phyloP scores from a whole-genome alignment of 2,888 invertebrate species.

The Hemaris fuciformis region DNA sequence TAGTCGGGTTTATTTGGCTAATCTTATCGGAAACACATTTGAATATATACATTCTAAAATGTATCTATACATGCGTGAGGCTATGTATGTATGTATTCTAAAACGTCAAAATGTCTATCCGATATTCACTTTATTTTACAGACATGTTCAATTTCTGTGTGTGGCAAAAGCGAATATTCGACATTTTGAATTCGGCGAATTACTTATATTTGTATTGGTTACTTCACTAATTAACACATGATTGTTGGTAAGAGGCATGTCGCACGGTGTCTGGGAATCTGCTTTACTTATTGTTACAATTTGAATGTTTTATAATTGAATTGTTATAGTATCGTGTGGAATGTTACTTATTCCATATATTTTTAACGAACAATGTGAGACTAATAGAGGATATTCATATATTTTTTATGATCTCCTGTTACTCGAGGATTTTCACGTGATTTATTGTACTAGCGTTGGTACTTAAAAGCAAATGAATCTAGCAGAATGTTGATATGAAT shows the following conservation, averaged over 20 bases:
- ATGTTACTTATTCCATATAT: not conserved
- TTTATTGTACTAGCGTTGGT: not conserved
- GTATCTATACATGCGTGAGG: too few species aligned
- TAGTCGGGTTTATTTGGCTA: too few species aligned
- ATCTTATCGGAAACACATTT: too few species aligned
- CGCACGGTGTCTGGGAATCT: slow-evolving; percentile 1
- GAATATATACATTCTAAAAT: too few species aligned
- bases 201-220: too few species aligned
- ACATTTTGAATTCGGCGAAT: too few species aligned
- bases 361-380: not conserved
- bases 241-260: not conserved
- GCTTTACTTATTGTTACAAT: not conserved
- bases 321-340: not conserved
- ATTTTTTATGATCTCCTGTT: not conserved
- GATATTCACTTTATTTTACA: too few species aligned
- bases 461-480: not conserved
- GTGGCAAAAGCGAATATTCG: too few species aligned
- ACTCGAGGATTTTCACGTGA: not conserved
- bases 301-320: not conserved
- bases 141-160: too few species aligned
- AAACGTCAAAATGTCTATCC: too few species aligned
- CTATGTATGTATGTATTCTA: too few species aligned
- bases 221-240: too few species aligned
- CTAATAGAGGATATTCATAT: not conserved
- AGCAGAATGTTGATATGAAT: not conserved